Percentiles rank a stretch among this genome's conserved stretches.
phyloP scores from a whole-genome alignment of 2,797 vertebrate species.

The Molothrus aeneus region DNA sequence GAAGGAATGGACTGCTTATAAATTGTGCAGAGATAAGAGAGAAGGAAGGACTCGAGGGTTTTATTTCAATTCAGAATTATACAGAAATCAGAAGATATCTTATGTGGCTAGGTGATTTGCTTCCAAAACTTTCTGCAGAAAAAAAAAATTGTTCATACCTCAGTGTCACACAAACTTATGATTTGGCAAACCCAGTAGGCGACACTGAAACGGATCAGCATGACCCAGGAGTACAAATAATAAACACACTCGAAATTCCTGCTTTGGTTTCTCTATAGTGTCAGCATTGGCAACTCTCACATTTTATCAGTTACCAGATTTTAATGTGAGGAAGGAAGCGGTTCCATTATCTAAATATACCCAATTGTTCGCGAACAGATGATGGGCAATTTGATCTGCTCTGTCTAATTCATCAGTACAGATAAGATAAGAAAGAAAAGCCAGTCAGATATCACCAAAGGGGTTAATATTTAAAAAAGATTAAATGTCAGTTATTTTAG shows the following conservation, averaged over 20 bases:
- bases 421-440: slow-evolving; percentile 85
- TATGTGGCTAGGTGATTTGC: neutral
- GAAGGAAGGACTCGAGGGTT: neutral
- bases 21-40: neutral
- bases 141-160: neutral
- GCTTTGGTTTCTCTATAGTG: slow-evolving; percentile 56
- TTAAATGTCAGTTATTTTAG: slow-evolving; percentile 73
- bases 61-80: neutral
- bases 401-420: slow-evolving; percentile 81
- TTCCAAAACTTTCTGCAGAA: neutral
- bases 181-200: neutral
- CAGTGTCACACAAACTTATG: slow-evolving; percentile 11
- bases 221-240: slow-evolving; percentile 51
- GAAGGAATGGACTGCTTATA: neutral
- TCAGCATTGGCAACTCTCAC: slow-evolving; percentile 62
- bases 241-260: slow-evolving; percentile 57
- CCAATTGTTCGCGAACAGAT: slow-evolving; percentile 82
- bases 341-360: slow-evolving; percentile 85
- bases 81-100: neutral
- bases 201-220: neutral
- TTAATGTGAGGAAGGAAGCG: slow-evolving; percentile 82
- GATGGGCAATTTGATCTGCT: slow-evolving; percentile 85
- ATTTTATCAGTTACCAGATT: slow-evolving; percentile 81
- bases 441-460: slow-evolving; percentile 74
- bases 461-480: slow-evolving; percentile 82